Evolutionary conservation across 35 echinoderm and acorn worm species (phyloP).

Genomic region (Hemicentrotus pulcherrimus): DNA sequence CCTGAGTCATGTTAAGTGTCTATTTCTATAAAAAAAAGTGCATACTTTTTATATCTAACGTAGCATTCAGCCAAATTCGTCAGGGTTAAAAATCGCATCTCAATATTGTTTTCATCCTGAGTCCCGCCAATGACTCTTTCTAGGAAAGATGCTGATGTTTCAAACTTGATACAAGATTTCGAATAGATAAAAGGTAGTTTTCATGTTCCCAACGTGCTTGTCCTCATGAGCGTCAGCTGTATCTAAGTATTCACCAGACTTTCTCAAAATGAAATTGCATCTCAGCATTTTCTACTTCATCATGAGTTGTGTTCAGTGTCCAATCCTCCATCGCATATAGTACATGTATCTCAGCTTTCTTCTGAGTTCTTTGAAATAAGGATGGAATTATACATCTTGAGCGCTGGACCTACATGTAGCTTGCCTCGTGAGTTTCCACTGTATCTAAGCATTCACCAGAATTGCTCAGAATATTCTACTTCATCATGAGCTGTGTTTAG

Average conservation of each 20-base stretch:
- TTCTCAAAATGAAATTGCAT: not conserved
- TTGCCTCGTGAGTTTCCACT: slow-evolving; percentile 33
- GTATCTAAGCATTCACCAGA: too few species aligned
- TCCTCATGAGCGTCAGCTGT: too few species aligned
- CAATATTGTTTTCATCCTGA: not conserved
- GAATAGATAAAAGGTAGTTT: too few species aligned
- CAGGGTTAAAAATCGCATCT: not conserved
- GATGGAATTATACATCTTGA: slow-evolving; percentile 98
- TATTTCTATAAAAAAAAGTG: too few species aligned
- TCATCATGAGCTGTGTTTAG: too few species aligned
- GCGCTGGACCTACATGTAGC: slow-evolving; percentile 89
- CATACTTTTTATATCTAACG: not conserved
- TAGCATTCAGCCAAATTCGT: not conserved
- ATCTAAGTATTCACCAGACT: not conserved
- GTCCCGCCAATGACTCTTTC: not conserved
- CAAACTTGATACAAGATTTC: not conserved
- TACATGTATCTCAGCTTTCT: slow-evolving; percentile 53
- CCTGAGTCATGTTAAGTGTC: too few species aligned
- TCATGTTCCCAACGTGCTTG: too few species aligned
- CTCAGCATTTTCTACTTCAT: not conserved
- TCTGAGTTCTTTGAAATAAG: slow-evolving; percentile 86
- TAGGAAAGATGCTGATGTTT: not conserved
- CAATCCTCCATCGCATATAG: not conserved
- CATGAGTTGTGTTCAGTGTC: not conserved
- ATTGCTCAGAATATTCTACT: too few species aligned